Evolutionary conservation across 2,888 invertebrate species (phyloP).

Genomic region (Noctua janthe): DNA sequence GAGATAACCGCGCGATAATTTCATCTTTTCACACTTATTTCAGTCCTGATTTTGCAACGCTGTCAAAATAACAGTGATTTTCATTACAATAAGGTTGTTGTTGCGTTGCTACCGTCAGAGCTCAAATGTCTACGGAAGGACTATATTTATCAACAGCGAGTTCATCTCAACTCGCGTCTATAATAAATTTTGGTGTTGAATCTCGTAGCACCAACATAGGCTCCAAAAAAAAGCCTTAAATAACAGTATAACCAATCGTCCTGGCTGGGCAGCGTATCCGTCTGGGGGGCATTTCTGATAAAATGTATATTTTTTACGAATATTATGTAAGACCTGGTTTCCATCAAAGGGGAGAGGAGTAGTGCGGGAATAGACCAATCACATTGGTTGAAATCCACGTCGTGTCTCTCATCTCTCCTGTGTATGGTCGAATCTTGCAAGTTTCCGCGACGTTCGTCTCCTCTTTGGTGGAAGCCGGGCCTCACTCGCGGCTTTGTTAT

Average conservation of each 20-base stretch:
- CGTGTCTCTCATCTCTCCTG: not conserved
- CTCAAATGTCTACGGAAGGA: not conserved
- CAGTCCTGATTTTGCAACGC: not conserved
- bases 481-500: constrained; percentile 1
- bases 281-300: constrained; percentile 13
- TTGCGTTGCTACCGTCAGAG: not conserved
- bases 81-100: not conserved
- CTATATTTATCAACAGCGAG: not conserved
- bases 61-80: not conserved
- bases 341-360: not conserved
- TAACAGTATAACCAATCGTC: constrained; percentile 30
- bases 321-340: not conserved
- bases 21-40: not conserved
- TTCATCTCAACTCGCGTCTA: not conserved
- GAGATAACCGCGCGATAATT: not conserved
- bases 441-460: not conserved
- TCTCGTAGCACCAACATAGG: constrained; percentile 30
- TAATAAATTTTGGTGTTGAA: constrained; percentile 43
- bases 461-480: not conserved
- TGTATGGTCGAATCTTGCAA: not conserved
- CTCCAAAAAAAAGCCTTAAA: constrained; percentile 52
- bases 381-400: not conserved
- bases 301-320: constrained; percentile 24
- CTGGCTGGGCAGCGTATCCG: constrained; percentile 2
- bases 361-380: not conserved